A percentile compares a stretch with the other conserved stretches of the same genome.
Evolutionary conservation across 2,113 vertebrate genomes (phyloP).

Genomic region (Psittacus erithacus): DNA sequence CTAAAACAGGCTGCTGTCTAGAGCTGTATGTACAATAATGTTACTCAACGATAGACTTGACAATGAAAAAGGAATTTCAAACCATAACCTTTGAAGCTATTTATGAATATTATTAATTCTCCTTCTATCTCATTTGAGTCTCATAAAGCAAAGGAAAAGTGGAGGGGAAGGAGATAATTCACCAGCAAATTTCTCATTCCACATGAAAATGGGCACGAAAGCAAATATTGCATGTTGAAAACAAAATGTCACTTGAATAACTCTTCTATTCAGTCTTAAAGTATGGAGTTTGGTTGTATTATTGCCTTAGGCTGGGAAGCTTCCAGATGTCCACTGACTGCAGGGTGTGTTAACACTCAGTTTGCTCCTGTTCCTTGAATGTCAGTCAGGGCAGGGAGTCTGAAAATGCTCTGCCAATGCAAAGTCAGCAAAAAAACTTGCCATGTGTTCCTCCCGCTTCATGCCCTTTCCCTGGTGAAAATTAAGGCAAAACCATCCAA

Average conservation of each 20-base stretch:
- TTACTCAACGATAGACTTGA: neutral
- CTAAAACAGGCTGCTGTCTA: neutral
- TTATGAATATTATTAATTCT: neutral
- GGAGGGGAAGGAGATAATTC: accelerated
- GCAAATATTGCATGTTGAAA: neutral
- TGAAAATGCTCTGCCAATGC: neutral
- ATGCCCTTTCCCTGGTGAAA: neutral
- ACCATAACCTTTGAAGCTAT: neutral
- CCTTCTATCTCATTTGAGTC: neutral
- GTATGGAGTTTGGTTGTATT: accelerated
- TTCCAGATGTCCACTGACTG: neutral
- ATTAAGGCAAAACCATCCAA: neutral
- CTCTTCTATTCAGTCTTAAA: neutral
- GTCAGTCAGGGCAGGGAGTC: neutral
- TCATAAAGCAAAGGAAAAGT: neutral
- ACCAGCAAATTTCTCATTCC: neutral
- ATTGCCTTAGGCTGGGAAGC: neutral
- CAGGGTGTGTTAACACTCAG: neutral
- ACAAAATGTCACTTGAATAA: neutral
- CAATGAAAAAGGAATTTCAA: neutral
- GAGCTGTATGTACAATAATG: neutral
- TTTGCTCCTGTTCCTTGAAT: neutral
- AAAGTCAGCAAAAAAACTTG: neutral
- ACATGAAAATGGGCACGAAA: neutral
- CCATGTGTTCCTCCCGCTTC: neutral